phyloP scores from a whole-genome alignment of 1,140 invertebrate species.

The Ceratoteleas bidentatus region DNA sequence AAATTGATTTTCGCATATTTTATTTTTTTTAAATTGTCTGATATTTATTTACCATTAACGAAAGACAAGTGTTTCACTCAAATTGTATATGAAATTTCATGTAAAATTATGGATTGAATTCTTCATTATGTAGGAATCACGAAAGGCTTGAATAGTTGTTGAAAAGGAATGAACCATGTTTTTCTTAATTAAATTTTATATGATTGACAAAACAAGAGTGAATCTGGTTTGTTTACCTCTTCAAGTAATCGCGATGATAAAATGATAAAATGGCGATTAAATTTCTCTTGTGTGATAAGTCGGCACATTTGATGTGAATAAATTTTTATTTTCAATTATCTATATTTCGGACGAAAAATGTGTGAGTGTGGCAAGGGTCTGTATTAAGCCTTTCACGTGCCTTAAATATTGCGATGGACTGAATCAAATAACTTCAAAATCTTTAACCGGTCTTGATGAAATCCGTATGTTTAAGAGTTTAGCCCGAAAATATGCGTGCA shows the following conservation, averaged over 20 bases:
- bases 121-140: conserved; percentile 30
- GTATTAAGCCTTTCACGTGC: conserved; percentile 70
- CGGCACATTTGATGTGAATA: conserved; percentile 8
- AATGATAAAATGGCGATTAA: too few species aligned
- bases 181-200: too few species aligned
- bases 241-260: too few species aligned
- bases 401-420: conserved; percentile 68
- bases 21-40: too few species aligned
- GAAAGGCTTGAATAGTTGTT: conserved; percentile 32
- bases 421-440: conserved; percentile 60
- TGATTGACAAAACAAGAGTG: too few species aligned
- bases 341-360: neutral
- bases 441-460: conserved; percentile 42
- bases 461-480: conserved; percentile 45
- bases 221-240: too few species aligned
- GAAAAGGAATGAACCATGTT: too few species aligned
- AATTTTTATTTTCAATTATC: too few species aligned
- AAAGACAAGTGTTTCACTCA: conserved; percentile 30
- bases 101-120: too few species aligned
- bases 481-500: conserved; percentile 41
- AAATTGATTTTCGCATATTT: too few species aligned
- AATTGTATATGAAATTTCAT: conserved; percentile 13
- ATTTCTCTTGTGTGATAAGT: conserved; percentile 32
- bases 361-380: conserved; percentile 7
- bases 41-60: neutral